Conservation (phyloP, 2,888 invertebrate genomes). For the Diploptera punctata region DNA sequence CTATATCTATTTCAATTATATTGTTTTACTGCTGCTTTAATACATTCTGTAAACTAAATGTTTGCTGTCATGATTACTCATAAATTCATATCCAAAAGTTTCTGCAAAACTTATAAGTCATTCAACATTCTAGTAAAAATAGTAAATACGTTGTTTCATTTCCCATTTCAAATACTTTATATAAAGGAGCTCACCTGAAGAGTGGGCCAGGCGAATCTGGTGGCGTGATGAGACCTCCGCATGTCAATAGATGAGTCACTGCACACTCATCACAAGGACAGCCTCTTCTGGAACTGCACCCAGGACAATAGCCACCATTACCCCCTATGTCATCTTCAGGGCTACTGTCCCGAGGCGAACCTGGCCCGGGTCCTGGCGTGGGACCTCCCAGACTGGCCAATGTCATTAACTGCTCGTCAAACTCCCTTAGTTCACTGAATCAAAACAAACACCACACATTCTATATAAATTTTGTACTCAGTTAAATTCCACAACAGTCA, state of each 20-base stretch:
- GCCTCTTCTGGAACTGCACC: conserved; percentile 42
- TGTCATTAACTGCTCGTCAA: conserved; percentile 45
- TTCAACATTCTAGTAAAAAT: background rate
- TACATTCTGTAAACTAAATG: no score
- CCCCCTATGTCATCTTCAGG: conserved; percentile 21
- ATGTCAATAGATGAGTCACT: conserved; percentile 45
- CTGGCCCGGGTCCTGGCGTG: conserved; percentile 18
- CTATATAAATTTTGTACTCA: no score
- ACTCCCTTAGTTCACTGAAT: conserved; percentile 47
- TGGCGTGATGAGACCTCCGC: conserved; percentile 42
- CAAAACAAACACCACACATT: no score
- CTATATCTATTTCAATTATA: no score
- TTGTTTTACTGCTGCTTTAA: no score
- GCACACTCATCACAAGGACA: conserved; percentile 47
- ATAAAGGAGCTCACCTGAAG: conserved; percentile 26
- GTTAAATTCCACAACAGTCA: no score
- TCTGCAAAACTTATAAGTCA: background rate
- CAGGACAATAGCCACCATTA: conserved; percentile 36
- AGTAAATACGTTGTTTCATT: no score
- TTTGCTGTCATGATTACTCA: no score
- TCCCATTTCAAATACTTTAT: no score
- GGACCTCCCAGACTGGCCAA: conserved; percentile 38
- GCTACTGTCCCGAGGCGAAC: conserved; percentile 31
- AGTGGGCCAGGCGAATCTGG: conserved; percentile 34
- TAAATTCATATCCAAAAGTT: background rate